A percentile compares a stretch with the other conserved stretches of the same genome.
phyloP scores from a whole-genome alignment of 2,888 invertebrate genomes.

The Geophilus truncorum region DNA sequence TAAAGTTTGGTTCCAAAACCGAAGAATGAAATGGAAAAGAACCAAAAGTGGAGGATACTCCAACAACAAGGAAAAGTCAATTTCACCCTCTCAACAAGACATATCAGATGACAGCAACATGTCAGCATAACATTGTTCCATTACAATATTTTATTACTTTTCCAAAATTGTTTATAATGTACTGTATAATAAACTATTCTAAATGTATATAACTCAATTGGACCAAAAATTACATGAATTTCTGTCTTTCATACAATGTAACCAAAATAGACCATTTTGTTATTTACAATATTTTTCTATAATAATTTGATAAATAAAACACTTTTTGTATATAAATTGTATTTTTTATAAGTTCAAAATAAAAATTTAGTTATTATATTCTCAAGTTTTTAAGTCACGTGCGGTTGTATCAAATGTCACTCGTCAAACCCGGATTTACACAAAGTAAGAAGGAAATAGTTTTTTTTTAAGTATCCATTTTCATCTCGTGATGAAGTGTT shows the following conservation, averaged over 20 bases:
- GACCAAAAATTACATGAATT: no score
- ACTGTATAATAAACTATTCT: no score
- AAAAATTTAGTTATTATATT: not conserved
- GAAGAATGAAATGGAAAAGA: constrained; percentile 17
- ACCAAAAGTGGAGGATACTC: not conserved
- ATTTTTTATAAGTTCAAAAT: not conserved
- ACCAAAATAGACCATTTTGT: no score
- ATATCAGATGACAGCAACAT: not conserved
- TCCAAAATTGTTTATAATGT: not conserved
- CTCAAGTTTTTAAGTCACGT: not conserved
- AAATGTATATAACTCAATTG: no score
- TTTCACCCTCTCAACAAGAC: not conserved
- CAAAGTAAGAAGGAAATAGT: not conserved
- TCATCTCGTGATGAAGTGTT: no score
- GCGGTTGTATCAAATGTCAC: not conserved
- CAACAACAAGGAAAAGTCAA: not conserved
- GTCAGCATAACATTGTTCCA: not conserved
- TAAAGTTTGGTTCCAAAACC: constrained; percentile 28
- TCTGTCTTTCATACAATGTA: no score
- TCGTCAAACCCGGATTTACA: not conserved
- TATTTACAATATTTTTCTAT: no score
- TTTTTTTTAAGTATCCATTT: no score
- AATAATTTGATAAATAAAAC: no score
- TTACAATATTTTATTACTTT: not conserved
- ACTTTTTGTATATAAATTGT: not conserved